Conservation (phyloP, 2,113 vertebrate species). For the Emydura subglobosa region DNA sequence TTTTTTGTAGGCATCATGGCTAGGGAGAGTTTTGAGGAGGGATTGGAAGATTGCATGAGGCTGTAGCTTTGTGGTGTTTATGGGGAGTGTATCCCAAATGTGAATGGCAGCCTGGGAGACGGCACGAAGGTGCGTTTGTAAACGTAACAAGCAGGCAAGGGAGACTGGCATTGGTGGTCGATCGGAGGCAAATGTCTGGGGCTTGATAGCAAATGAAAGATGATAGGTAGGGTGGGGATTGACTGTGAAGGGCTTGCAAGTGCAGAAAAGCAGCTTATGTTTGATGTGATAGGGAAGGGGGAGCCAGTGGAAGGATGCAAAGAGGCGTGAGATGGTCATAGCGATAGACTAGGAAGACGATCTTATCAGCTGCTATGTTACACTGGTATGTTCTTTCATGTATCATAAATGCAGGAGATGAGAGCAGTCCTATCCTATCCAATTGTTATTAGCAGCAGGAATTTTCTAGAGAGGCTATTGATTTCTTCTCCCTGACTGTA, state of each 20-base stretch:
- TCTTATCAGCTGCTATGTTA: background rate
- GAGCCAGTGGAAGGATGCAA: background rate
- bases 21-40: too few species aligned
- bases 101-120: too few species aligned
- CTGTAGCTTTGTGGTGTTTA: too few species aligned
- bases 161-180: background rate
- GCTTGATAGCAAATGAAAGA: too few species aligned
- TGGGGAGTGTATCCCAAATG: too few species aligned
- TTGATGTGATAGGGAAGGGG: background rate
- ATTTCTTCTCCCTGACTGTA: background rate
- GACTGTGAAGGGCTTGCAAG: background rate
- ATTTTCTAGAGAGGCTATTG: background rate
- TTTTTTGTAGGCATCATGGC: too few species aligned
- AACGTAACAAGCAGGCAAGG: too few species aligned
- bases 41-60: too few species aligned
- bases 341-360: background rate
- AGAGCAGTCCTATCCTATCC: background rate
- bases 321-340: background rate
- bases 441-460: background rate
- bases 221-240: background rate
- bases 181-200: background rate
- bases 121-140: too few species aligned
- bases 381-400: background rate
- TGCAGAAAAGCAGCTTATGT: background rate
- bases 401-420: background rate